phyloP scores from a whole-genome alignment of 2,797 vertebrate genomes.

The Morus bassanus region DNA sequence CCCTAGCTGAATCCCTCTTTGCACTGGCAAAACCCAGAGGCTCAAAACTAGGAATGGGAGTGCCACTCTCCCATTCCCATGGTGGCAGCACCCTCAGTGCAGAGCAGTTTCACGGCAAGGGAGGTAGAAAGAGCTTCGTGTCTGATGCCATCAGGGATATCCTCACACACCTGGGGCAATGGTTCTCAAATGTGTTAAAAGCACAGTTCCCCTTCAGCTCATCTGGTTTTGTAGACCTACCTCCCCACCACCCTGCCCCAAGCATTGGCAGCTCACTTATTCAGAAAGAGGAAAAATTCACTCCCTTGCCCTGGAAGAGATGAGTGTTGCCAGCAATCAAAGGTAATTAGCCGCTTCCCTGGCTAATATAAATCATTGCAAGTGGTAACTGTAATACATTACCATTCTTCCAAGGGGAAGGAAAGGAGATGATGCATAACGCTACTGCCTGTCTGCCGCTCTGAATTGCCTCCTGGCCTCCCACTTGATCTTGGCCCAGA shows the following conservation, averaged over 20 bases:
- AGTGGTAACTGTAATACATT: neutral
- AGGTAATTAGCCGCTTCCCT: neutral
- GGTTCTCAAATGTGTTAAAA: neutral
- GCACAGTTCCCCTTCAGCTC: neutral
- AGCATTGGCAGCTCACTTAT: neutral
- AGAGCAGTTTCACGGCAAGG: fast-evolving
- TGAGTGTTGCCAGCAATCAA: neutral
- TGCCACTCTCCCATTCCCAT: neutral
- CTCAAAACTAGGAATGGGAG: neutral
- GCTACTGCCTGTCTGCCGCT: neutral
- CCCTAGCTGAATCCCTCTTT: neutral
- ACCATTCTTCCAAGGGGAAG: neutral
- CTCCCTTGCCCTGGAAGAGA: neutral
- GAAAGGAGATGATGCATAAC: neutral
- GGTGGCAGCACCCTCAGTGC: neutral
- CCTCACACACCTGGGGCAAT: fast-evolving
- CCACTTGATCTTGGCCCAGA: neutral
- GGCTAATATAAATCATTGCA: neutral
- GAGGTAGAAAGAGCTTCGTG: neutral
- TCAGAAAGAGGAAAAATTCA: neutral
- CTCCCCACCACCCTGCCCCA: too few species aligned
- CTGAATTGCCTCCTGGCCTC: neutral
- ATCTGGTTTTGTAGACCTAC: neutral
- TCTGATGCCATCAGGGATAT: neutral
- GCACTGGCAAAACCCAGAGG: neutral